Conservation (phyloP, 2,113 vertebrate species). For the Pseudorectes ferrugineus region DNA sequence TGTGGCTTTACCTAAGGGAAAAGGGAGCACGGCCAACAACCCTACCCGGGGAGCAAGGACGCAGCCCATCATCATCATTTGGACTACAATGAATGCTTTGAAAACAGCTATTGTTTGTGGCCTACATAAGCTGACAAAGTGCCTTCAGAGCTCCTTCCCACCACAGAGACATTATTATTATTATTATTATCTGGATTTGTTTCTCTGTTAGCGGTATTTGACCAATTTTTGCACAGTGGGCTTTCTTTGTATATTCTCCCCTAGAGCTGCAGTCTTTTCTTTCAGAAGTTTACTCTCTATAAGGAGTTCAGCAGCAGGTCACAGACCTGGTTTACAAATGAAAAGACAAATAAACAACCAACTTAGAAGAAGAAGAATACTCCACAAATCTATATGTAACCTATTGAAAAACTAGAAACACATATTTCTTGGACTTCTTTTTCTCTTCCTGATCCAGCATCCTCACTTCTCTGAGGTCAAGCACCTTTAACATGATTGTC, state of each 20-base stretch:
- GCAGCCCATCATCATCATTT: background rate
- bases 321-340: background rate
- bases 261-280: background rate
- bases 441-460: background rate
- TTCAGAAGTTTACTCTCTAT: background rate
- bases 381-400: background rate
- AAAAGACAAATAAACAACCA: background rate
- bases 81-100: background rate
- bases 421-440: background rate
- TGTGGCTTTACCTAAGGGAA: background rate
- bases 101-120: background rate
- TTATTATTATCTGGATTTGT: background rate
- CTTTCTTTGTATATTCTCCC: background rate
- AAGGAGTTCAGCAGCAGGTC: background rate
- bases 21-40: background rate
- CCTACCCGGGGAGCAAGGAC: background rate
- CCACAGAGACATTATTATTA: background rate
- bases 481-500: background rate
- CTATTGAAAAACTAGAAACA: background rate
- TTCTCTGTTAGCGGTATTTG: background rate
- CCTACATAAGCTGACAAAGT: background rate
- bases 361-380: background rate
- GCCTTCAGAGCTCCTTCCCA: background rate
- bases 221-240: constrained; percentile 14
- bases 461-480: background rate